Conservation (phyloP, 1,140 invertebrate species). For the Drosophila neocordata region DNA sequence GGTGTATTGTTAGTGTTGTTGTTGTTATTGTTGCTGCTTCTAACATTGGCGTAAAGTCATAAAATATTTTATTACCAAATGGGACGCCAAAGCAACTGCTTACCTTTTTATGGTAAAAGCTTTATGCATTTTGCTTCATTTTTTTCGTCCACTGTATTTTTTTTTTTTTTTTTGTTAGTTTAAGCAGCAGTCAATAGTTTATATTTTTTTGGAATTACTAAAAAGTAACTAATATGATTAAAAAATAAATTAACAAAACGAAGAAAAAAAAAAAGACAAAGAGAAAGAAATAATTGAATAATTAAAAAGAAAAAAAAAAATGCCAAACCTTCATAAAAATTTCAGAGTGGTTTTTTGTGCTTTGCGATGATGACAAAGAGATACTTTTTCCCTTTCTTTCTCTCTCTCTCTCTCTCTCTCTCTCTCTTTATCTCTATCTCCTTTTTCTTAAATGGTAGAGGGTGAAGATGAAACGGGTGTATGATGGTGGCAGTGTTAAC, state of each 20-base stretch:
- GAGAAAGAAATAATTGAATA: conserved; percentile 42
- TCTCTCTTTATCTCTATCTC: too few species aligned
- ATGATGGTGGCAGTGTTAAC: too few species aligned
- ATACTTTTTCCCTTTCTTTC: too few species aligned
- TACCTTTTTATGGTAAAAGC: conserved; percentile 64
- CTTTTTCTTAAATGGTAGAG: too few species aligned
- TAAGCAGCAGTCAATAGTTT: conserved; percentile 24
- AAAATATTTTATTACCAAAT: conserved; percentile 79
- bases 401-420: background rate
- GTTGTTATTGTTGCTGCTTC: conserved; percentile 37
- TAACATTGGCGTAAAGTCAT: conserved; percentile 77
- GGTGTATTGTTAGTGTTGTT: conserved; percentile 30
- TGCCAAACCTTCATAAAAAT: conserved; percentile 13
- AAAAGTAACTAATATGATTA: conserved; percentile 55
- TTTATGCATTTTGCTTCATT: background rate
- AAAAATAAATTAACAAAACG: conserved; percentile 37
- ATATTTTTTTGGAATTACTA: conserved; percentile 47
- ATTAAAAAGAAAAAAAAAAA: conserved; percentile 32
- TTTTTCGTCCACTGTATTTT: background rate
- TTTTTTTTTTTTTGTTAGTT: background rate
- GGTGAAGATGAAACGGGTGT: too few species aligned
- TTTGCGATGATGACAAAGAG: conserved; percentile 38
- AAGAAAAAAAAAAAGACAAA: conserved; percentile 16
- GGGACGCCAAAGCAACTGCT: conserved; percentile 49
- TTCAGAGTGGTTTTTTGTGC: background rate